phyloP scores from a whole-genome alignment of 2,888 invertebrate genomes.

The Rhagonycha fulva region DNA sequence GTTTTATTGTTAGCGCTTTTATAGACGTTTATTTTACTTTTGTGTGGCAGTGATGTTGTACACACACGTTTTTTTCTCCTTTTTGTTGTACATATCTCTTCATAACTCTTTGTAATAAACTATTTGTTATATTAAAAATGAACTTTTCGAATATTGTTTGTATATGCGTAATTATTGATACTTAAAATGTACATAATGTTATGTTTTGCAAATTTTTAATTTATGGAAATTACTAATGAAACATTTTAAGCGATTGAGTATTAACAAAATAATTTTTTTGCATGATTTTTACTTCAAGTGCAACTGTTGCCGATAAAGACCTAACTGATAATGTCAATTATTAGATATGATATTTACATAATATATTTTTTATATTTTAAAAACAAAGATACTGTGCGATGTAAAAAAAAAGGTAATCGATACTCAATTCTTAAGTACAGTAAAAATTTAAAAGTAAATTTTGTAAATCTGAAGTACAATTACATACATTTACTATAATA shows the following conservation, averaged over 20 bases:
- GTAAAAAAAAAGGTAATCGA: neutral
- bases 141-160: slow-evolving; percentile 1
- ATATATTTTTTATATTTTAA: neutral
- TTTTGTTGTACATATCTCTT: neutral
- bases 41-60: neutral
- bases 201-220: neutral
- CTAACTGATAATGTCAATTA: neutral
- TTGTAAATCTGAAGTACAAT: neutral
- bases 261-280: neutral
- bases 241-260: neutral
- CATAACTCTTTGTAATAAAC: neutral
- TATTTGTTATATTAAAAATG: neutral
- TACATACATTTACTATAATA: neutral
- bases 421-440: slow-evolving; percentile 1
- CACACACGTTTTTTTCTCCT: neutral
- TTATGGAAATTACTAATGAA: neutral
- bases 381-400: neutral
- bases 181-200: slow-evolving; percentile 2
- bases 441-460: neutral
- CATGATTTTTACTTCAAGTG: neutral
- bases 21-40: neutral
- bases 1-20: slow-evolving; percentile 2
- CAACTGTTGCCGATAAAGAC: neutral
- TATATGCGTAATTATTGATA: neutral
- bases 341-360: neutral